phyloP scores from a whole-genome alignment of 2,113 vertebrate species.

The Lampris megalopsis region DNA sequence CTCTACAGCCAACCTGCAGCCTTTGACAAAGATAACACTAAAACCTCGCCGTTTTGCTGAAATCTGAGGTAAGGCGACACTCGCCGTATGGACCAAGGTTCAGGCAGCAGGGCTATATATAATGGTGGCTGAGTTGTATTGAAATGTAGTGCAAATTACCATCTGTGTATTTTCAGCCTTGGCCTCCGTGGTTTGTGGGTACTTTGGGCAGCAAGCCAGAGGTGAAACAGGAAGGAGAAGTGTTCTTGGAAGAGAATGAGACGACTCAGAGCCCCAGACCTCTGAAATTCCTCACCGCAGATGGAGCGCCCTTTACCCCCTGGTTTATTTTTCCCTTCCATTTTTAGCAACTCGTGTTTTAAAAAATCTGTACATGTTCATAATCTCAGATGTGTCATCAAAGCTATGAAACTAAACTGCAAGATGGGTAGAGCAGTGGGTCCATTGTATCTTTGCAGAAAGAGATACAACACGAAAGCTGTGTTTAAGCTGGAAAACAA shows the following conservation, averaged over 20 bases:
- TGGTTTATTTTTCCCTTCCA: slow-evolving; percentile 78
- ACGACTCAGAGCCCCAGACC: slow-evolving; percentile 80
- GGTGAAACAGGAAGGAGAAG: slow-evolving; percentile 87
- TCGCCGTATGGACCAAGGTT: slow-evolving; percentile 67
- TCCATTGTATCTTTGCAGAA: slow-evolving; percentile 40
- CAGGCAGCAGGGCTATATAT: slow-evolving; percentile 73
- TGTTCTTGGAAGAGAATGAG: slow-evolving; percentile 85
- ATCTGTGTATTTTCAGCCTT: slow-evolving; percentile 84
- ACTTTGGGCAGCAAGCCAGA: slow-evolving; percentile 83
- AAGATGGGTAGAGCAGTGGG: slow-evolving; percentile 42
- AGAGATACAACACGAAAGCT: slow-evolving; percentile 23
- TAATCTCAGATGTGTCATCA: slow-evolving; percentile 78
- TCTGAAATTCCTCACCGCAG: slow-evolving; percentile 84
- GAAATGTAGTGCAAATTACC: slow-evolving; percentile 84
- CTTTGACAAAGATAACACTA: slow-evolving; percentile 54
- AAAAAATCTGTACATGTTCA: slow-evolving; percentile 54
- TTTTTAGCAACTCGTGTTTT: slow-evolving; percentile 71
- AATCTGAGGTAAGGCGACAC: slow-evolving; percentile 69
- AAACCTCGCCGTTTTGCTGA: slow-evolving; percentile 49
- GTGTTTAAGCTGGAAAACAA: slow-evolving; percentile 20
- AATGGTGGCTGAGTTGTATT: slow-evolving; percentile 75
- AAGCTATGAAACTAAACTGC: slow-evolving; percentile 58
- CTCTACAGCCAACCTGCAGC: slow-evolving; percentile 7
- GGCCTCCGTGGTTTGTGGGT: slow-evolving; percentile 82
- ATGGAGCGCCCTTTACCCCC: slow-evolving; percentile 83